Percentiles rank a stretch among this genome's conserved stretches.
Evolutionary conservation across 2,888 invertebrate species (phyloP).

Genomic region (Mimas tiliae): DNA sequence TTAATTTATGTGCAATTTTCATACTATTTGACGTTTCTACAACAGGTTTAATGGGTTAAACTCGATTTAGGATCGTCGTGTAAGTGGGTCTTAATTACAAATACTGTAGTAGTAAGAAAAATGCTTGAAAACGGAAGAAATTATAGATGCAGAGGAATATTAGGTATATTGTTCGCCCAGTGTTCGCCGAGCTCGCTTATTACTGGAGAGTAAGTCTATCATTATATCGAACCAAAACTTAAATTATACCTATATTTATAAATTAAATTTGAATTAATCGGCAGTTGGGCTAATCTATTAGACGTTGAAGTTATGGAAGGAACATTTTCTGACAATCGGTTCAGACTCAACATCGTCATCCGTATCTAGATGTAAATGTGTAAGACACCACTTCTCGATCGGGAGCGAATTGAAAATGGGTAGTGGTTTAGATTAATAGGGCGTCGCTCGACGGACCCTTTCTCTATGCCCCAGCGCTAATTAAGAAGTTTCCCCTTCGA

Average conservation of each 20-base stretch:
- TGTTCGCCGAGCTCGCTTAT: no score
- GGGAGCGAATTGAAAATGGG: slow-evolving; percentile 59
- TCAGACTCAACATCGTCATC: background rate
- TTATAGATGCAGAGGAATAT: no score
- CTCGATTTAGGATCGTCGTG: no score
- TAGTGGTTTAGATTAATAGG: slow-evolving; percentile 53
- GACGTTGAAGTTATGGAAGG: background rate
- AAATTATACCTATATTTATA: background rate
- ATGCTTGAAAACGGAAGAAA: no score
- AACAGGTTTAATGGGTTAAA: no score
- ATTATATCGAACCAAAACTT: background rate
- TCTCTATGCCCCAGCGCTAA: slow-evolving; percentile 63
- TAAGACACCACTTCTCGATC: slow-evolving; percentile 49
- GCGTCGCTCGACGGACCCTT: slow-evolving; percentile 57
- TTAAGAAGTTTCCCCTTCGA: slow-evolving; percentile 72
- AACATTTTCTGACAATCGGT: background rate
- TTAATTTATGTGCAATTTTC: no score
- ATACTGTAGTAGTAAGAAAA: no score
- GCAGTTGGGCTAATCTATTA: background rate
- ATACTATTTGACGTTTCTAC: no score
- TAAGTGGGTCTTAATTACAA: no score
- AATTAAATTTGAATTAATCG: background rate
- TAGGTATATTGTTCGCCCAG: no score
- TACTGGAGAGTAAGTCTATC: no score
- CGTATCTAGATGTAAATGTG: background rate